These are phyloP conservation scores for Andricus quercusramuli DNA, from an alignment of 2,888 invertebrate genomes.

Conservation along the genomic window DNA sequence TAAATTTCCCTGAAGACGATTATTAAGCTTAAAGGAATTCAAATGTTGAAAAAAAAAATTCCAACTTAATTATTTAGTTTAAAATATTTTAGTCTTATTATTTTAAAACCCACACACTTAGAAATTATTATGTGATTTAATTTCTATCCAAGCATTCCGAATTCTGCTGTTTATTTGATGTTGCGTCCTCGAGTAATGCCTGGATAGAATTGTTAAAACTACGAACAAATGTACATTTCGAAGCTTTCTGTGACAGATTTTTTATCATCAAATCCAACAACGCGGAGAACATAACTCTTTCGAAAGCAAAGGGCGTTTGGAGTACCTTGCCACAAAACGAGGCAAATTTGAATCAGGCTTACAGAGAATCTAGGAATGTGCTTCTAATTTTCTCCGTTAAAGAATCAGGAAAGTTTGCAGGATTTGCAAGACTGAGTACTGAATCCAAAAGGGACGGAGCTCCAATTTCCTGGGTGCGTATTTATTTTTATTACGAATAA, in stretches of 20 bases:
- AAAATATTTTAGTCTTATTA: conserved; percentile 22
- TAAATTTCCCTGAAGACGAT: not conserved
- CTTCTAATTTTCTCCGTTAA: conserved; percentile 97
- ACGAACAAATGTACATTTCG: conserved; percentile 43
- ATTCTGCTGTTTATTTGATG: not conserved
- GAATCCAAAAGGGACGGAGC: conserved; percentile 94
- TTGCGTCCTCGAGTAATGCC: not conserved
- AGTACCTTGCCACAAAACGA: conserved; percentile 98
- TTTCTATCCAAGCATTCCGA: conserved; percentile 1
- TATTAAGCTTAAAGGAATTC: not conserved
- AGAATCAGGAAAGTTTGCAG: conserved; percentile 97
- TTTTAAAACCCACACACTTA: conserved; percentile 1
- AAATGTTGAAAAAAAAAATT: not conserved
- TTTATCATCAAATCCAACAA: conserved; percentile 99
- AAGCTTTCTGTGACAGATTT: conserved; percentile 81
- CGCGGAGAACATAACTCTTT: conserved; percentile 95
- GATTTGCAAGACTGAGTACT: conserved; percentile 94
- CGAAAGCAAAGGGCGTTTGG: conserved; percentile 98
- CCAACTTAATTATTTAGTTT: not conserved
- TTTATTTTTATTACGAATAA: not conserved
- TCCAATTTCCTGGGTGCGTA: conserved; percentile 92
- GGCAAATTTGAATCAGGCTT: conserved; percentile 96
- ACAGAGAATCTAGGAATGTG: conserved; percentile 94
- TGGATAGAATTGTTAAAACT: not conserved
- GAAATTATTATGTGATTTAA: not conserved